Conservation (phyloP, 2,888 invertebrate species). For the Chironomus riparius region DNA sequence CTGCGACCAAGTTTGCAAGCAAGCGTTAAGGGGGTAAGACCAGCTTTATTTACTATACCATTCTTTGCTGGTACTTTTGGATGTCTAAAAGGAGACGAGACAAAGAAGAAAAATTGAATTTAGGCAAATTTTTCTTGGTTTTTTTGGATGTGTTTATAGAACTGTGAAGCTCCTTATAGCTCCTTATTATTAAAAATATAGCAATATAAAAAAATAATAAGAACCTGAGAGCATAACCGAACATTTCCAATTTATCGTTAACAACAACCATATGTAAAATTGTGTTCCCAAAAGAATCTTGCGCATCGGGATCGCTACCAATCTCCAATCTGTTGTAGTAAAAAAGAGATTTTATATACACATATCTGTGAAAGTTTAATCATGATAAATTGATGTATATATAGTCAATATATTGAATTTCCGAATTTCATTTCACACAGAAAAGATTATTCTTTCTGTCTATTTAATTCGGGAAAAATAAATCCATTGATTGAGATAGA, state of each 20-base stretch:
- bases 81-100: conserved; percentile 44
- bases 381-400: too few species aligned
- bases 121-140: background rate
- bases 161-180: background rate
- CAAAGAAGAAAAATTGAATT: background rate
- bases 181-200: background rate
- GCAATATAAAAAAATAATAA: background rate
- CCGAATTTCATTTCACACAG: too few species aligned
- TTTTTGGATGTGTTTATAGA: background rate
- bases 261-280: conserved; percentile 99
- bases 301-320: conserved; percentile 90
- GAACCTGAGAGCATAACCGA: conserved; percentile 82
- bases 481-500: too few species aligned
- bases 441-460: too few species aligned
- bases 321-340: conserved; percentile 54
- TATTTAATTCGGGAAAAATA: too few species aligned
- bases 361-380: background rate
- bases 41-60: conserved; percentile 78
- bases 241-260: conserved; percentile 96
- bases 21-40: conserved; percentile 89
- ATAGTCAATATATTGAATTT: too few species aligned
- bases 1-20: conserved; percentile 94
- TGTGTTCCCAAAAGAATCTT: conserved; percentile 96
- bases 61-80: conserved; percentile 88
- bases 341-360: background rate